Evolutionary conservation across 1,140 invertebrate genomes (phyloP), one percentile per base, ranked within the genome.

Genomic region (Wiebesia pumilae): DNA sequence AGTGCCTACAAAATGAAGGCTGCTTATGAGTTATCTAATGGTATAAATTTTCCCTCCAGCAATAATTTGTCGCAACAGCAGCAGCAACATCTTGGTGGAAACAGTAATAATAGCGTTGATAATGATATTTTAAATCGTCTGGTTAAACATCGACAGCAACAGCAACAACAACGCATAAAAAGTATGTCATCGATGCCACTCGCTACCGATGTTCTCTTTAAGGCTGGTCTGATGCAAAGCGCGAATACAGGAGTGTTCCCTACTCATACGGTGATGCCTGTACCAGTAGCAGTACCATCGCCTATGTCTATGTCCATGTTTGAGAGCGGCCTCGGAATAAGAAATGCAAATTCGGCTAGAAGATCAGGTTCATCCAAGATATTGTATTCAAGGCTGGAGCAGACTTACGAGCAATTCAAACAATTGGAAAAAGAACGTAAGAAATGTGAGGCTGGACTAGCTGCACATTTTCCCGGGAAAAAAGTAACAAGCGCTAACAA

Each of bases 381-480:
- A 83, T 92, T 97, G 4, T 96, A 97, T 91, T 92, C 95, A n/a
- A 94, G 96, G 33, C 92, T 98, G 12, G 97, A 98, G 90, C 96
- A 97, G 82, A 97, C 97, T 88, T 97, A 97, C 90, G 97, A 97
- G 82, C 97, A 98, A 89, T 98, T 97, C 92, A 96, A 96, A 86
- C 96, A 96, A 88, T 90, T 98, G 51, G 97, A 98, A 90, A 96
- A 97, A 83, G 97, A 98, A 91, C 93, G 97, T 7, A 98, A 98
- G 91, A 97, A 97, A 89, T 97, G 97, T 9, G 97, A 98, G 90
- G 97, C 97, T 6, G 96, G 97, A 82, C 92, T 98, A 35, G 97
- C 97, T 0, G 94, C 97, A 9, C 96, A 97, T 87, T 97, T 97
- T 91, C 96, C 97, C 19, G 97, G 97, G 0, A 96, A 97, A 87